phyloP scores from a whole-genome alignment of 2,113 vertebrate species.

The Caranx ignobilis region DNA sequence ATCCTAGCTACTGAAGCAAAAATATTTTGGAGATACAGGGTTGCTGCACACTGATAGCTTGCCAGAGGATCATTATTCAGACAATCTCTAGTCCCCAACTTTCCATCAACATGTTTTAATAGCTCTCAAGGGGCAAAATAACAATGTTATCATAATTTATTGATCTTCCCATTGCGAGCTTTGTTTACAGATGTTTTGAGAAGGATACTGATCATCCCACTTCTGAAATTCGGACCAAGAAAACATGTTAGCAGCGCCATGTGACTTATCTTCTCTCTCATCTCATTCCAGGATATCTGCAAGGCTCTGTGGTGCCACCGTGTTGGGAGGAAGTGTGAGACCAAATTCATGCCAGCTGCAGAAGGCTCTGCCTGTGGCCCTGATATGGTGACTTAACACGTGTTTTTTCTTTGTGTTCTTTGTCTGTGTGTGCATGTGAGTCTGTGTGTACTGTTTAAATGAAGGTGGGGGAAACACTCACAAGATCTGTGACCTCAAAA shows the following conservation, averaged over 20 bases:
- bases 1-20: constrained; percentile 63
- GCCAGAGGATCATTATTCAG: constrained; percentile 55
- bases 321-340: constrained; percentile 92
- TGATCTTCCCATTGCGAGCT: constrained; percentile 20
- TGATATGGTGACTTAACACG: constrained; percentile 86
- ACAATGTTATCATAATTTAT: constrained; percentile 42
- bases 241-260: constrained; percentile 1
- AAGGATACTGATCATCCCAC: constrained; percentile 6
- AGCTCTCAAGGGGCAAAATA: constrained; percentile 48
- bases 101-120: constrained; percentile 52
- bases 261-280: constrained; percentile 7
- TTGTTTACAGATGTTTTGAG: constrained; percentile 49
- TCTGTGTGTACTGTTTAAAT: background rate
- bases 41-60: constrained; percentile 23
- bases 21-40: constrained; percentile 47
- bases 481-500: constrained; percentile 34
- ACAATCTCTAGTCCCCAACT: constrained; percentile 34
- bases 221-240: constrained; percentile 18
- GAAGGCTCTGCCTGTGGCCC: constrained; percentile 91
- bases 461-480: background rate
- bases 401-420: constrained; percentile 2
- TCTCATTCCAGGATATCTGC: constrained; percentile 88
- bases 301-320: constrained; percentile 95
- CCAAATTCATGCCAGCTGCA: constrained; percentile 94
- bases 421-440: background rate